Evolutionary conservation across 92 coral and sea anemone genomes (phyloP).

Genomic region (Palythoa caribaeorum): DNA sequence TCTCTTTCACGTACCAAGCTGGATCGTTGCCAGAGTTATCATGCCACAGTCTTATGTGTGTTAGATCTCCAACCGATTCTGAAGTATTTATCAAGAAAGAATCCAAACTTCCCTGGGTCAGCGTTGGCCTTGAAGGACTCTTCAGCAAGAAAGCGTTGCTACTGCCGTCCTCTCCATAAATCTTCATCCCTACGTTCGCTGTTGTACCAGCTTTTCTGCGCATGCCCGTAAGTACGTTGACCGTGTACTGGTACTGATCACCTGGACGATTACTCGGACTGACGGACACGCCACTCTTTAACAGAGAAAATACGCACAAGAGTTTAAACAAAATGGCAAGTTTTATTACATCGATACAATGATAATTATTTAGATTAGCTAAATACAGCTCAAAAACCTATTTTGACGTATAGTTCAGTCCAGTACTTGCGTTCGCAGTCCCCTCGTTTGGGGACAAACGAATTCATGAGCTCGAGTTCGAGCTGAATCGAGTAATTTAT

Average conservation of each 20-base stretch:
- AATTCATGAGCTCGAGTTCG: too few relatives aligned
- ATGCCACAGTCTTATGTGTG: constrained; percentile 94
- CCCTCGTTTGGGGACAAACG: too few relatives aligned
- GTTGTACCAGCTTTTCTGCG: constrained; percentile 95
- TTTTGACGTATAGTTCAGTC: too few relatives aligned
- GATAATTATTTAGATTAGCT: too few relatives aligned
- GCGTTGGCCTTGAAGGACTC: constrained; percentile 52
- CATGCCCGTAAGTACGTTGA: constrained; percentile 84
- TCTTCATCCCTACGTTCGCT: constrained; percentile 87
- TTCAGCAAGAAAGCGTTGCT: constrained; percentile 85
- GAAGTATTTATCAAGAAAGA: constrained; percentile 85
- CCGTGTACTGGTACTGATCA: constrained; percentile 79
- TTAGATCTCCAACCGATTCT: constrained; percentile 81
- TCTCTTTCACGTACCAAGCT: constrained; percentile 89
- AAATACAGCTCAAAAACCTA: too few relatives aligned
- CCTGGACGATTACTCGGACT: constrained; percentile 89
- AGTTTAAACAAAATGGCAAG: too few relatives aligned
- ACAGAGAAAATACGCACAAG: neutral
- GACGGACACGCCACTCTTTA: constrained; percentile 67
- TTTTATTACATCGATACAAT: too few relatives aligned
- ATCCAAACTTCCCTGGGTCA: constrained; percentile 76
- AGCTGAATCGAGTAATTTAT: too few relatives aligned
- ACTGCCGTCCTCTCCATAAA: constrained; percentile 84
- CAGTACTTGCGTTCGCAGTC: too few relatives aligned
- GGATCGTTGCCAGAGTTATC: constrained; percentile 93